A percentile compares a stretch with the other conserved stretches of the same genome.
phyloP scores from a whole-genome alignment of 2,888 invertebrate genomes.

The Sphaerophoria rueppellii region DNA sequence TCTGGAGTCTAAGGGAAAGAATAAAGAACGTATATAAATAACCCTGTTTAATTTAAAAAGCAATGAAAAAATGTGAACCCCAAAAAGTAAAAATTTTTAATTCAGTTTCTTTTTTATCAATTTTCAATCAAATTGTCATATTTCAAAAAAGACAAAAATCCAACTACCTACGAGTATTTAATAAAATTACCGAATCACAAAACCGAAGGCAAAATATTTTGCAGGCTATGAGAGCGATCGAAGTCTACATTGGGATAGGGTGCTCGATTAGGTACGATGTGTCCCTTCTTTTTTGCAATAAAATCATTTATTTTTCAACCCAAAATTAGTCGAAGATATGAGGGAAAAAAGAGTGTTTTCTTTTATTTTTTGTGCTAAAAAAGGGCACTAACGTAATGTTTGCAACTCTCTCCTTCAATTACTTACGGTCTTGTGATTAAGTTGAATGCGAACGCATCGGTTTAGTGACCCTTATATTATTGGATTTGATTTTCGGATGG shows the following conservation, averaged over 20 bases:
- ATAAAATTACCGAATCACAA: constrained; percentile 59
- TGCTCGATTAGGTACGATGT: neutral
- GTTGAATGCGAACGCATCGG: constrained; percentile 64
- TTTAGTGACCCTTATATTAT: constrained; percentile 68
- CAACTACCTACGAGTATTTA: neutral
- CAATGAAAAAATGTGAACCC: neutral
- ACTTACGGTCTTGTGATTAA: constrained; percentile 78
- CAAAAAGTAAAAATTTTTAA: neutral
- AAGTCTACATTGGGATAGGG: constrained; percentile 20
- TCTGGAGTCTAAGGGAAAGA: constrained; percentile 13
- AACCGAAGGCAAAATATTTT: constrained; percentile 60
- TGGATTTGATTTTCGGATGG: constrained; percentile 61
- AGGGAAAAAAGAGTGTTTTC: constrained; percentile 76
- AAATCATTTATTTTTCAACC: constrained; percentile 71
- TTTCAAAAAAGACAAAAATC: constrained; percentile 39
- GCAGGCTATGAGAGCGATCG: neutral
- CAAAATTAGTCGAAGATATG: constrained; percentile 69
- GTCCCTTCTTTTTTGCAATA: constrained; percentile 43
- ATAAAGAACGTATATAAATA: neutral
- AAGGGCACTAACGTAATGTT: constrained; percentile 77
- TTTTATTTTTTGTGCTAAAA: constrained; percentile 76
- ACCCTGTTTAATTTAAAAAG: constrained; percentile 16
- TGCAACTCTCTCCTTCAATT: constrained; percentile 79
- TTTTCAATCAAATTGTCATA: constrained; percentile 63
- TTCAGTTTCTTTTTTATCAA: constrained; percentile 23